phyloP scores from a whole-genome alignment of 2,113 vertebrate species.

The Piaya cayana region DNA sequence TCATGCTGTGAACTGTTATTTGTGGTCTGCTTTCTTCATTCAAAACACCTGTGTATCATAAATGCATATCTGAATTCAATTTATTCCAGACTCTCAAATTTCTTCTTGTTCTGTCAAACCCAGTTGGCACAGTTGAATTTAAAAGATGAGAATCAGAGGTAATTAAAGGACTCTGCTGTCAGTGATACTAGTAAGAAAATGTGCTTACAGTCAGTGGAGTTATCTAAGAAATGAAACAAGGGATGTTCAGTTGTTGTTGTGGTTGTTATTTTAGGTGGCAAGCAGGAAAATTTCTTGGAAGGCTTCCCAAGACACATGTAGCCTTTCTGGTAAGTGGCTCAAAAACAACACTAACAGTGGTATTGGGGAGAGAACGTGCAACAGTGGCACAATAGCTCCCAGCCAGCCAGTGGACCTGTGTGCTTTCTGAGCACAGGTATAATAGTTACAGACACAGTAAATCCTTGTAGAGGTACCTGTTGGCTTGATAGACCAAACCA shows the following conservation, averaged over 20 bases:
- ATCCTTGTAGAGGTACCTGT: background rate
- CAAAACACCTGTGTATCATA: background rate
- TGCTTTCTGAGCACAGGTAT: background rate
- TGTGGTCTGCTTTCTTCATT: background rate
- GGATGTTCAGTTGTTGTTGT: background rate
- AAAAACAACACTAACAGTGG: background rate
- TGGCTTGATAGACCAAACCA: background rate
- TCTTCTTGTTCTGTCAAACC: background rate
- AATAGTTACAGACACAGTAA: background rate
- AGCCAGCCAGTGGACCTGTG: background rate
- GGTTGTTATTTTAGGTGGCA: background rate
- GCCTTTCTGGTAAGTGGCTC: background rate
- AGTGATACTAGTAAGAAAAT: background rate
- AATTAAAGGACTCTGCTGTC: background rate
- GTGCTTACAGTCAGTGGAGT: background rate
- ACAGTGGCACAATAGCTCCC: background rate
- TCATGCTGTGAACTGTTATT: background rate
- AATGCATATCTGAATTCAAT: background rate
- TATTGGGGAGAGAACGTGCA: fast-evolving
- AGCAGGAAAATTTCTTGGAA: background rate
- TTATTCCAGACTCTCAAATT: background rate
- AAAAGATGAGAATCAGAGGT: background rate
- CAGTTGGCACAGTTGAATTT: background rate
- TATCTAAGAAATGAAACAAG: background rate
- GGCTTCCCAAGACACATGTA: background rate